Percentiles rank a stretch among this genome's conserved stretches.
Evolutionary conservation across 2,888 invertebrate genomes (phyloP).

Genomic region (Drosophila leonis): DNA sequence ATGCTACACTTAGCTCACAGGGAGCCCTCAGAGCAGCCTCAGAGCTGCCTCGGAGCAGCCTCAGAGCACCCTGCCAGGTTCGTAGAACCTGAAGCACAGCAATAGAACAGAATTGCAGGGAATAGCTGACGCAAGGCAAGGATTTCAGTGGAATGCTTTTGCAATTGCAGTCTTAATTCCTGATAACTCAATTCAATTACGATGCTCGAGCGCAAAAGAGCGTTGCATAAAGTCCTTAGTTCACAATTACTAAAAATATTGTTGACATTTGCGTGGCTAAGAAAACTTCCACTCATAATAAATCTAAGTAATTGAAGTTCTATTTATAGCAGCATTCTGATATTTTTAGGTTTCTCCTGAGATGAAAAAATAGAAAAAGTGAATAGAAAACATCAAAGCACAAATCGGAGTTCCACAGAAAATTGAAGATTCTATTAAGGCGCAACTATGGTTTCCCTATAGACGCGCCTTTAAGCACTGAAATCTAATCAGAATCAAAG

Average conservation of each 20-base stretch:
- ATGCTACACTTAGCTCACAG: neutral
- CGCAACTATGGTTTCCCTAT: conserved; percentile 6
- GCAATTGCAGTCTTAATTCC: neutral
- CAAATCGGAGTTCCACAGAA: neutral
- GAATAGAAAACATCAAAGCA: conserved; percentile 1
- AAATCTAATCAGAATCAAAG: conserved; percentile 45
- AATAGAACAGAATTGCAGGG: neutral
- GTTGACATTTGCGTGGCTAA: no score
- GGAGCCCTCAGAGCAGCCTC: neutral
- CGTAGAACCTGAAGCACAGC: neutral
- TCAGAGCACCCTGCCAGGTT: neutral
- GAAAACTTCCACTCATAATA: neutral
- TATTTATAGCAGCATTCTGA: neutral
- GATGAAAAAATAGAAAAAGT: neutral
- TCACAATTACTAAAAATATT: no score
- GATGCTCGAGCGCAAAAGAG: neutral
- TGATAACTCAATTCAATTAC: neutral
- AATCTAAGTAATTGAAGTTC: neutral
- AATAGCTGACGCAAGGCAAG: neutral
- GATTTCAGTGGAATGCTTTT: neutral
- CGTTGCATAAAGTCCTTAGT: neutral
- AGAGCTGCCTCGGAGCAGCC: neutral
- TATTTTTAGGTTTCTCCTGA: neutral
- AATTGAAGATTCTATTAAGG: conserved; percentile 1
- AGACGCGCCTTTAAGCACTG: conserved; percentile 14